These are phyloP conservation scores for Papilio helenus DNA, from an alignment of 1,140 invertebrate species.

Conservation along the genomic window DNA sequence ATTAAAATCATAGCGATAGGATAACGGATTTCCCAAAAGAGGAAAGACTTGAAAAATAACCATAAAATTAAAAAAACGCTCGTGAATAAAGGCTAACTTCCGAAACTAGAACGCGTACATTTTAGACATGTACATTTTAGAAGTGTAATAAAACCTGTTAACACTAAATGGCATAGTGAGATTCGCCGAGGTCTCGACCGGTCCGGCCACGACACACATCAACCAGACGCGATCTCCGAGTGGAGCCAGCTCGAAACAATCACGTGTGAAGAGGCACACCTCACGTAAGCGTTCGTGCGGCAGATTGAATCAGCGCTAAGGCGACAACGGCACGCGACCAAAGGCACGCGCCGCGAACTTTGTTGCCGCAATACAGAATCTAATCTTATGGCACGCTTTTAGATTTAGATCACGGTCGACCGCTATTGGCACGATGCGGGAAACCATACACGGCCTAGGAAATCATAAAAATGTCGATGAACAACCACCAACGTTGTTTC, in stretches of 20 bases:
- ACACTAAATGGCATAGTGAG: conserved; percentile 48
- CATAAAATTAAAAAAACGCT: not conserved
- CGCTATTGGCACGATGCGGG: conserved; percentile 17
- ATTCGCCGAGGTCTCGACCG: conserved; percentile 56
- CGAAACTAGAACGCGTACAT: not conserved
- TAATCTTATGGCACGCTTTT: conserved; percentile 47
- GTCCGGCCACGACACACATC: conserved; percentile 59
- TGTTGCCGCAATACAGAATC: conserved; percentile 46
- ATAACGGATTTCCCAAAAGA: not conserved
- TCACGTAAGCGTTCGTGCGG: conserved; percentile 72
- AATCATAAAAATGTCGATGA: not conserved
- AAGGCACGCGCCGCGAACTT: conserved; percentile 61
- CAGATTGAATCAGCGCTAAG: conserved; percentile 68
- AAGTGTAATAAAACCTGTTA: conserved; percentile 28
- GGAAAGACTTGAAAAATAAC: not conserved
- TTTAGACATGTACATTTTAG: no score
- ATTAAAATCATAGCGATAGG: not conserved
- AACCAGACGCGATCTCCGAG: conserved; percentile 68
- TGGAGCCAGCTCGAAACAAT: conserved; percentile 63
- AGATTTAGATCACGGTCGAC: conserved; percentile 55
- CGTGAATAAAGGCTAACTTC: not conserved
- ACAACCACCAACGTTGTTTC: conserved; percentile 4
- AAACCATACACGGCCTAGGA: not conserved
- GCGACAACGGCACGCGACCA: conserved; percentile 73
- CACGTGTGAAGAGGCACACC: conserved; percentile 77